These are phyloP conservation scores for Chironomus striatipennis DNA, from an alignment of 1,140 invertebrate genomes.

Conservation along the genomic window DNA sequence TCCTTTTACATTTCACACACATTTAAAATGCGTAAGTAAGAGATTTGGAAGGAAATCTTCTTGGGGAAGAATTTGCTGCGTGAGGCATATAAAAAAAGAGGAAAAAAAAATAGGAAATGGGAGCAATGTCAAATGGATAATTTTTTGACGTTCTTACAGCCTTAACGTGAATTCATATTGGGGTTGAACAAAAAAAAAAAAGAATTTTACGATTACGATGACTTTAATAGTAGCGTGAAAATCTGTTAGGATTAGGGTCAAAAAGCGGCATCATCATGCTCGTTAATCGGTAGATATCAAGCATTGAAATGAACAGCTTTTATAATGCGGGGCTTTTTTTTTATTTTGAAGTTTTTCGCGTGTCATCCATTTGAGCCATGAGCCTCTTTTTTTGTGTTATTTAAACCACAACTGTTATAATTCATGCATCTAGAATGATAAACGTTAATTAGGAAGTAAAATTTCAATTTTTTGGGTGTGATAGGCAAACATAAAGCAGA, in stretches of 20 bases:
- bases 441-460: background rate
- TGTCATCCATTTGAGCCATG: background rate
- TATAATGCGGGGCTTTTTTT: background rate
- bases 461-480: conserved; percentile 4
- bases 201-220: background rate
- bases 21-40: background rate
- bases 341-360: background rate
- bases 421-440: background rate
- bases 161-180: background rate
- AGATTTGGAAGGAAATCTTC: background rate
- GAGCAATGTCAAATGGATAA: conserved; percentile 6
- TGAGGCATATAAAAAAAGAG: background rate
- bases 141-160: background rate
- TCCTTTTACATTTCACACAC: background rate
- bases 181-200: background rate
- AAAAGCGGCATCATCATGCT: conserved; percentile 1
- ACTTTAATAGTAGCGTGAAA: conserved; percentile 10
- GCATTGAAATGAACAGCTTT: background rate
- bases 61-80: background rate
- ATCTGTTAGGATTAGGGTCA: conserved; percentile 6
- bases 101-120: background rate
- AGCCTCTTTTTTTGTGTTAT: background rate
- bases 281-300: background rate
- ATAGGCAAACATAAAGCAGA: background rate
- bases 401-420: background rate